phyloP scores from a whole-genome alignment of 2,888 invertebrate genomes.

The Rhogogaster chlorosoma region DNA sequence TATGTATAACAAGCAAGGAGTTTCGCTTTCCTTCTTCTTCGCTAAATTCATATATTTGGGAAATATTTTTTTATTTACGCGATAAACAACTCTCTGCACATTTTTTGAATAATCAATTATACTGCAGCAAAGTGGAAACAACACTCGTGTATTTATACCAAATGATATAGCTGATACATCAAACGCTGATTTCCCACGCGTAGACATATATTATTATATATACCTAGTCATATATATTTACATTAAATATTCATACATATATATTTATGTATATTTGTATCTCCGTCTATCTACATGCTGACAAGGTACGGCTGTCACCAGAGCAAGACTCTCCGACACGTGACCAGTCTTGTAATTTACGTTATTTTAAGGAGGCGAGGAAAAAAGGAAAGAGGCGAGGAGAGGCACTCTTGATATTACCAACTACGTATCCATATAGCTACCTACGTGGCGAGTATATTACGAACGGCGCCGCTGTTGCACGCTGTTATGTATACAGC shows the following conservation, averaged over 20 bases:
- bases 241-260: neutral
- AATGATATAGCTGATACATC: slow-evolving; percentile 36
- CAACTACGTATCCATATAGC: slow-evolving; percentile 34
- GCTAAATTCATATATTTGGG: neutral
- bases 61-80: neutral
- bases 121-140: neutral
- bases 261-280: neutral
- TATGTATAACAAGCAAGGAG: neutral
- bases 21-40: neutral
- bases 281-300: slow-evolving; percentile 10
- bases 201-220: neutral
- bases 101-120: neutral
- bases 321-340: slow-evolving; percentile 28
- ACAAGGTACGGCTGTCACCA: slow-evolving; percentile 13
- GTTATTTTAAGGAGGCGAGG: slow-evolving; percentile 19
- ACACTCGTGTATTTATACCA: neutral
- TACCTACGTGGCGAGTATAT: neutral
- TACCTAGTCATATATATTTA: neutral
- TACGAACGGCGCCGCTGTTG: neutral
- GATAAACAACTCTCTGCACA: neutral
- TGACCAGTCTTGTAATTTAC: slow-evolving; percentile 36
- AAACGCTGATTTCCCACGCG: slow-evolving; percentile 45
- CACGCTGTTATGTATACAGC: neutral
- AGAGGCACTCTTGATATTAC: slow-evolving; percentile 28
- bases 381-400: neutral